Evolutionary conservation across 2,113 vertebrate species (phyloP), one percentile per base, ranked within the genome.

Genomic region (Platysteira castanea): DNA sequence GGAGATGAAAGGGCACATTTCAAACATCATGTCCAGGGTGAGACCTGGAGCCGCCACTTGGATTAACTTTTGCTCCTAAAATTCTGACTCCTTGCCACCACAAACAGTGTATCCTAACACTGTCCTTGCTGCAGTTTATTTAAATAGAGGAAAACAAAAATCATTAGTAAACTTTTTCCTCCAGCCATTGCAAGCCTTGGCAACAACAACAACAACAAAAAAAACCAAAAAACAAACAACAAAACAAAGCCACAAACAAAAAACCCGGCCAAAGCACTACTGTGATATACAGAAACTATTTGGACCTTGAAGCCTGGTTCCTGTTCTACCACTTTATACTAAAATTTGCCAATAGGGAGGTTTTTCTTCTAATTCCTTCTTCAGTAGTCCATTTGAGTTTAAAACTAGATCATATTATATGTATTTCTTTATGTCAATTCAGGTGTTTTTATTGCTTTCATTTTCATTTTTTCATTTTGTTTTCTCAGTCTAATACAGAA

Each of bases 21-120:
- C 70, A 79, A 21, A 49, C 30, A 9, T 9, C 1, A 0, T 52
- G 35, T 67, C 39, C 21, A 22, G 78, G 53, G 23, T 0, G 0
- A 87, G 60, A 42, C 82, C 52, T 44, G 37, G n/a, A 47, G 60
- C 24, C 7, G 7, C 30, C 3, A 0, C 63, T 69, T 53, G 59
- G 53, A 46, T 44, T 75, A 26, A 74, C 11, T 60, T 44, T 35
- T 13, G 33, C 8, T 71, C 53, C n/a, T 46, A 2, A 49, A 56
- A 37, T 60, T 84, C 41, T 35, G 37, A 28, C 63, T 87, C 2
- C 6, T 15, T 44, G 24, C 26, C 37, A 31, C 24, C 31, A 53
- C 35, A 77, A 31, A 46, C 10, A 23, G 11, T 9, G 2, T 21
- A 4, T 87, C 49, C 39, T 56, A 19, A 12, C 1, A 0, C 9